Base-by-base conservation (phyloP, 2,797 vertebrate species). In the Sciurus carolinensis region DNA sequence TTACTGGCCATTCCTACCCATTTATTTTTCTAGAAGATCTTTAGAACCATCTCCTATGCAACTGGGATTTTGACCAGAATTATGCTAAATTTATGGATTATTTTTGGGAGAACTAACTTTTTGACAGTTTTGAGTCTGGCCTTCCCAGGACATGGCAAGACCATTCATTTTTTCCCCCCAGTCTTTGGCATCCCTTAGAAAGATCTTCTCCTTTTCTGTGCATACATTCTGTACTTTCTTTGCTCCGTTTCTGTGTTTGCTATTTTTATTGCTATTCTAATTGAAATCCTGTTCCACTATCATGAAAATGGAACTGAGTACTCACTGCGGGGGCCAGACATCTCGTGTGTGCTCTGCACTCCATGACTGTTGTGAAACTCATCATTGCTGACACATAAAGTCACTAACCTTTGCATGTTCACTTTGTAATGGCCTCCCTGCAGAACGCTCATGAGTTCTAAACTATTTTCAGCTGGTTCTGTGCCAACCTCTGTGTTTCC, bases 21-120 rank as follows among this genome's bases (percentile, higher is more conserved):
- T 18, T 90, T 72, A 79, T 86, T 96, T 86, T 93, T 91, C 90
- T 96, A 94, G 77, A n/a, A 47, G 33, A 95, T 90, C 76, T 82
- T 85, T 24, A 82, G 62, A 82, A 82, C 57, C 57, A 18, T 73
- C 22, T 93, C 50, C 52, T 66, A 62, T n/a, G 67, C 42, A 71
- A 62, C 7, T 81, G 39, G 39, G 22, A 88, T 75, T 52, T 76
- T 86, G 42, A 57, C 39, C 50, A 54, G 52, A 92, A 92, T 89
- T 39, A 69, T 36, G 64, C 24, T 94, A 86, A 75, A 57, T 66
- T 44, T 79, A 62, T 1, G 67, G 73, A 47, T 82, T 59, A 54
- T 76, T 85, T 64, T 54, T 36, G 82, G 24, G 57, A 87, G 44
- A 81, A 47, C 20, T 44, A 36, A n/a, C 39, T 59, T 71, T 62